These are phyloP conservation scores for Calliphora vicina DNA, from an alignment of 1,140 invertebrate genomes.

Conservation along the genomic window DNA sequence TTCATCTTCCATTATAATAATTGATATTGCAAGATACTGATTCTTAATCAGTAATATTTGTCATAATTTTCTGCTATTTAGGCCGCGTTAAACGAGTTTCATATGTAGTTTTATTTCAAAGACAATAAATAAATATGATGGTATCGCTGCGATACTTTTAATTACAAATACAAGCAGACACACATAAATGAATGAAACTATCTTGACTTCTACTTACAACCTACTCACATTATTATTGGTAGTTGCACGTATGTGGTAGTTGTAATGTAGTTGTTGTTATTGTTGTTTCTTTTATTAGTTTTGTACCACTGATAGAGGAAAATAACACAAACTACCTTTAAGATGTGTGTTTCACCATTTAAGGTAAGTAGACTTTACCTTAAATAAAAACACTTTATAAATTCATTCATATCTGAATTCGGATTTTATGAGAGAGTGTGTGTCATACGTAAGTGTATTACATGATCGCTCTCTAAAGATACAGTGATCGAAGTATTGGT, in stretches of 20 bases:
- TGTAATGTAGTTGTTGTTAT: neutral
- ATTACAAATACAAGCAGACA: neutral
- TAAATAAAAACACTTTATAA: neutral
- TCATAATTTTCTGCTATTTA: no score
- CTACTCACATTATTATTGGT: slow-evolving; percentile 9
- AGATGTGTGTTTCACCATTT: slow-evolving; percentile 20
- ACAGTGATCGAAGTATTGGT: neutral
- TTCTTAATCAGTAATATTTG: no score
- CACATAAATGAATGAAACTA: neutral
- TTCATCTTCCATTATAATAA: no score
- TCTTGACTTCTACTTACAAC: neutral
- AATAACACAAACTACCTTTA: slow-evolving; percentile 23
- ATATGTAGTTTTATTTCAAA: no score
- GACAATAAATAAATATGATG: neutral
- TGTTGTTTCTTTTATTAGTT: neutral
- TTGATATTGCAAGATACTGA: no score
- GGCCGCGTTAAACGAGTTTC: no score
- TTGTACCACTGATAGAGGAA: neutral
- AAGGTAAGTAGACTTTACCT: slow-evolving; percentile 15
- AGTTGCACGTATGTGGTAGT: neutral
- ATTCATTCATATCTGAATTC: neutral
- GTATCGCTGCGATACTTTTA: neutral
- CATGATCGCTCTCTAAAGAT: neutral
- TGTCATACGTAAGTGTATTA: no score
- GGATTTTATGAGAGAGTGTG: no score